Conservation (phyloP, 2,113 vertebrate species). For the Oryzias javanicus region DNA sequence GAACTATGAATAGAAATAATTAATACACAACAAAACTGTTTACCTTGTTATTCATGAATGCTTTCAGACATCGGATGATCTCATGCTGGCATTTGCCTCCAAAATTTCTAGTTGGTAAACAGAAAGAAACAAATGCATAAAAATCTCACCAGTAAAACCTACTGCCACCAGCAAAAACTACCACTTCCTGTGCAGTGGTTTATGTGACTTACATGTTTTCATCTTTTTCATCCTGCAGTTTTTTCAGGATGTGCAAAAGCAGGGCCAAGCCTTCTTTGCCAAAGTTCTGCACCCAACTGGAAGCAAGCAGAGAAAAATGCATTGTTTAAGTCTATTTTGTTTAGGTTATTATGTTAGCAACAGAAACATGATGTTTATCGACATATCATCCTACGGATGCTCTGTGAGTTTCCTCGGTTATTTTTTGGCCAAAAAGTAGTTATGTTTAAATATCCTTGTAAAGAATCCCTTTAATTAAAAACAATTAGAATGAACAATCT, state of each 20-base stretch:
- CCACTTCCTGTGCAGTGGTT: neutral
- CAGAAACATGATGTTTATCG: neutral
- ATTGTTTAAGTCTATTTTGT: too few species aligned
- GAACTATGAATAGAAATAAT: neutral
- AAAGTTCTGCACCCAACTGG: slow-evolving; percentile 92
- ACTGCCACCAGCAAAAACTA: neutral
- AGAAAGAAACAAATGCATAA: slow-evolving; percentile 2
- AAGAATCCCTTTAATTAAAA: too few species aligned
- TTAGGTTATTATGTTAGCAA: too few species aligned
- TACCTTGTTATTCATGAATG: slow-evolving; percentile 94
- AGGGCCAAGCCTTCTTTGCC: slow-evolving; percentile 84
- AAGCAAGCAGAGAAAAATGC: slow-evolving; percentile 11
- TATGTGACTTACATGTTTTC: slow-evolving; percentile 78
- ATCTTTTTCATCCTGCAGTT: slow-evolving; percentile 84
- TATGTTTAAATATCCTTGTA: too few species aligned
- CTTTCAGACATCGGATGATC: slow-evolving; percentile 89
- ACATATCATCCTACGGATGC: too few species aligned
- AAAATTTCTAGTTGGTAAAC: slow-evolving; percentile 33
- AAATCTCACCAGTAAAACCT: neutral
- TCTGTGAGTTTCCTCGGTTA: too few species aligned
- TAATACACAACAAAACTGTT: slow-evolving; percentile 15
- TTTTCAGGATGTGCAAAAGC: slow-evolving; percentile 81
- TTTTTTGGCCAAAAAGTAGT: too few species aligned
- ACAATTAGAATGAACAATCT: too few species aligned
- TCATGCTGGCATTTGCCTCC: slow-evolving; percentile 84